Conservation (phyloP, 2,888 invertebrate genomes). For the Polia nebulosa region DNA sequence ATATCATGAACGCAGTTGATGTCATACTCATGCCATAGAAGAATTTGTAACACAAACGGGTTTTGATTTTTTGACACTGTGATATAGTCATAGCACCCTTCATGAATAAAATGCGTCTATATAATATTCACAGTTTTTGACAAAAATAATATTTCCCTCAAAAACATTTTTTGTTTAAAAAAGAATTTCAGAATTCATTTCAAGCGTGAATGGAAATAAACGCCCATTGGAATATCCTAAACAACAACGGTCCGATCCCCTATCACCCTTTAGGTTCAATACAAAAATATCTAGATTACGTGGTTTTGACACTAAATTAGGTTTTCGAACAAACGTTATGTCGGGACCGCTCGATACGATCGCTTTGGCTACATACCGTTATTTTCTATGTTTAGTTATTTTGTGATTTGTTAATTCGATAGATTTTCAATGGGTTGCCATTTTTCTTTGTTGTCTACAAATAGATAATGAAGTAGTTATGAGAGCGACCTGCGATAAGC, state of each 20-base stretch:
- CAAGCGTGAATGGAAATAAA: constrained; percentile 30
- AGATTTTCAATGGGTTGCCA: not conserved
- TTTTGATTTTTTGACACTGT: not conserved
- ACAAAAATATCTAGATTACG: constrained; percentile 42
- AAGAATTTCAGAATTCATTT: constrained; percentile 26
- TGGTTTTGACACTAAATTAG: constrained; percentile 47
- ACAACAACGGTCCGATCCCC: constrained; percentile 17
- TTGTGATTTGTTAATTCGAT: not conserved
- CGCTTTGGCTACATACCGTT: constrained; percentile 2
- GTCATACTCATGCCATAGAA: too few relatives aligned
- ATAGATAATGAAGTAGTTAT: not conserved
- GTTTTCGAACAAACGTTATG: constrained; percentile 35
- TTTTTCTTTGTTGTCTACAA: not conserved
- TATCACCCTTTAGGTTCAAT: constrained; percentile 34
- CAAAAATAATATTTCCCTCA: not conserved
- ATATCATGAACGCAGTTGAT: not conserved
- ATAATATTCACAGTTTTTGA: not conserved
- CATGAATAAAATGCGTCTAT: not conserved
- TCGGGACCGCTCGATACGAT: constrained; percentile 34
- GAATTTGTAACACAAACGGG: not conserved
- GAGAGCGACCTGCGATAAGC: not conserved
- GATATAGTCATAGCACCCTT: too few relatives aligned
- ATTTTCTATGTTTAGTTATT: not conserved
- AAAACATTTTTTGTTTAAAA: not conserved
- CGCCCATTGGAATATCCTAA: constrained; percentile 22